Evolutionary conservation across 2,797 vertebrate genomes (phyloP), one percentile per base, ranked within the genome.

Genomic region (Halcyon smyrnensis): DNA sequence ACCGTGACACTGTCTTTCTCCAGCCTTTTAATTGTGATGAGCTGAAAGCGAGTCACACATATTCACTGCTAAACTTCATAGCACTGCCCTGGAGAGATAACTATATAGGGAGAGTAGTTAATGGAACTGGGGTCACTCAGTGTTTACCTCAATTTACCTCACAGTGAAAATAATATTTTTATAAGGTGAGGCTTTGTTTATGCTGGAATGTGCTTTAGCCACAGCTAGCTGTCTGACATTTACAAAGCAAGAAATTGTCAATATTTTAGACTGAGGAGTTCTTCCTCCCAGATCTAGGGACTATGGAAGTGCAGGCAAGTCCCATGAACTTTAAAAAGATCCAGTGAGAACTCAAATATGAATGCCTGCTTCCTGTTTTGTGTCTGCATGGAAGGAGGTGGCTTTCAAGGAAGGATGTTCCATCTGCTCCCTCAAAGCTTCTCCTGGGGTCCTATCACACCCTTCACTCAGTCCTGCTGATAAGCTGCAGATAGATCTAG

Each of bases 261-360:
- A 20, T 32, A 15, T 37, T 76, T 73, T 27, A 51, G 43, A 21
- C 21, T 46, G 51, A 53, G 24, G 37, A 27, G 34, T 43, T 41
- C 14, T 48, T 54, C 32, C 67, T 54, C 3, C 27, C 23, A 43
- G 9, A 48, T 20, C 11, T 45, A 30, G 57, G 69, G 15, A 15
- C 19, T 19, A 0, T 34, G n/a, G 3, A 51, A 64, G 27, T 57
- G 17, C 45, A 68, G 16, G 16, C 0, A 1, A 67, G 14, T 30
- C 18, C 20, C 9, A 17, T 24, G 10, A 45, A 50, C 59, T 86
- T 80, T 43, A 53, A 12, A 43, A 73, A 39, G 50, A 53, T 39
- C 36, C 68, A 65, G 59, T 17, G 30, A 48, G 34, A 60, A 16
- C 23, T 46, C 32, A 48, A 4, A 28, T 21, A 34, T 8, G 3